Percentiles rank a stretch among this genome's conserved stretches.
Conservation (phyloP, 2,888 invertebrate genomes). For the Aspidiotus destructor region DNA sequence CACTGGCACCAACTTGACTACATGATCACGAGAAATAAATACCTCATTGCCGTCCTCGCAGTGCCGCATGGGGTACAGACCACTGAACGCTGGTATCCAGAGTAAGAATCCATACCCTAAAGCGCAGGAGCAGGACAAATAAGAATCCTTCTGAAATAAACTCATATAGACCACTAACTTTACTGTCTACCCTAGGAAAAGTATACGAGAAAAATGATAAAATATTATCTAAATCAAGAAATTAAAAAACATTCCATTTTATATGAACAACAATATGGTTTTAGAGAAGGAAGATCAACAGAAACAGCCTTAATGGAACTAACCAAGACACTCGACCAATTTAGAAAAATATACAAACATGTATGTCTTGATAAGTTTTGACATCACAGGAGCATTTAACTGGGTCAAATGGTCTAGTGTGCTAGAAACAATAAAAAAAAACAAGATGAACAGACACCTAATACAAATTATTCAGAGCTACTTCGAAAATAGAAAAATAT, state of each 20-base stretch:
- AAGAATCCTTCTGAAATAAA: not conserved
- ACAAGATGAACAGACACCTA: not conserved
- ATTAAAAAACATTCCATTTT: not conserved
- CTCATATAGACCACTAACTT: not conserved
- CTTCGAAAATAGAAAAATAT: not conserved
- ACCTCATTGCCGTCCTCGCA: too few species aligned
- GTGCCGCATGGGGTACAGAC: too few species aligned
- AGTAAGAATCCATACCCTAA: too few species aligned
- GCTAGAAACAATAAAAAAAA: not conserved
- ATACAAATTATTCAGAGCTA: slow-evolving; percentile 1
- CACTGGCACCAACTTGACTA: too few species aligned
- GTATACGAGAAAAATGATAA: not conserved
- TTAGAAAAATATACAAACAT: not conserved
- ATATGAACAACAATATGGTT: not conserved
- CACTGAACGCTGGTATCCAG: too few species aligned
- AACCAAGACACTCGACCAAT: not conserved
- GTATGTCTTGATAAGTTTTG: not conserved
- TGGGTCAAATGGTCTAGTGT: not conserved
- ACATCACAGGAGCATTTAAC: not conserved
- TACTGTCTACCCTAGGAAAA: not conserved
- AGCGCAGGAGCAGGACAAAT: not conserved
- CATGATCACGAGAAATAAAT: too few species aligned
- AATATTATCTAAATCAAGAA: not conserved
- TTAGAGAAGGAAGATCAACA: not conserved
- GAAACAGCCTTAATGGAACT: not conserved